Evolutionary conservation across 2,888 invertebrate genomes (phyloP).

Genomic region (Polymixis lichenea): DNA sequence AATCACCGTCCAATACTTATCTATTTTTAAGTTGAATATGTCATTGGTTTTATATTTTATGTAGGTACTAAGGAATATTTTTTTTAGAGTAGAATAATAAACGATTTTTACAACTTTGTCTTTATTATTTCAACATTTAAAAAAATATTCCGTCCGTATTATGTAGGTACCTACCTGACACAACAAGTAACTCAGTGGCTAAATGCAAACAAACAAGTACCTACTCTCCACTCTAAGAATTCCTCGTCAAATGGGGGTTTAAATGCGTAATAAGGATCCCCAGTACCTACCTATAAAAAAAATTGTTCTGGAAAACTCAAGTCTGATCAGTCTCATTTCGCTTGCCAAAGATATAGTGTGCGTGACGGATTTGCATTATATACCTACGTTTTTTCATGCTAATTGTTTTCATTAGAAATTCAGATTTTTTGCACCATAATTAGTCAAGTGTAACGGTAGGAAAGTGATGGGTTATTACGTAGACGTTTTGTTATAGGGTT

Average conservation of each 20-base stretch:
- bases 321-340: neutral
- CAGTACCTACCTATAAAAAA: neutral
- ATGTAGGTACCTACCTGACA: too few relatives aligned
- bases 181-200: neutral
- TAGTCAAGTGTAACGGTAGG: slow-evolving; percentile 55
- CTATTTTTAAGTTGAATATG: slow-evolving; percentile 19
- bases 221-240: neutral
- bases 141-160: neutral
- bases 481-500: slow-evolving; percentile 18
- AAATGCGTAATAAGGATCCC: neutral
- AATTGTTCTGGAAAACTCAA: neutral
- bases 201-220: neutral
- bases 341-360: slow-evolving; percentile 11
- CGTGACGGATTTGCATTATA: slow-evolving; percentile 37
- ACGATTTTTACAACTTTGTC: slow-evolving; percentile 8
- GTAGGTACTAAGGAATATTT: slow-evolving; percentile 12
- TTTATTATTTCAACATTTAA: neutral
- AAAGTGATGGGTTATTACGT: slow-evolving; percentile 47
- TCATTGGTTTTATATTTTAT: slow-evolving; percentile 28
- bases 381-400: slow-evolving; percentile 18
- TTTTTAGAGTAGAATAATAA: slow-evolving; percentile 35
- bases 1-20: slow-evolving; percentile 41
- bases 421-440: slow-evolving; percentile 34
- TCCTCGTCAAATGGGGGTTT: neutral
- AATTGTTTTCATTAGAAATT: slow-evolving; percentile 42